A percentile compares a stretch with the other conserved stretches of the same genome.
Conservation (phyloP, 2,113 vertebrate genomes). For the Seriola aureovittata region DNA sequence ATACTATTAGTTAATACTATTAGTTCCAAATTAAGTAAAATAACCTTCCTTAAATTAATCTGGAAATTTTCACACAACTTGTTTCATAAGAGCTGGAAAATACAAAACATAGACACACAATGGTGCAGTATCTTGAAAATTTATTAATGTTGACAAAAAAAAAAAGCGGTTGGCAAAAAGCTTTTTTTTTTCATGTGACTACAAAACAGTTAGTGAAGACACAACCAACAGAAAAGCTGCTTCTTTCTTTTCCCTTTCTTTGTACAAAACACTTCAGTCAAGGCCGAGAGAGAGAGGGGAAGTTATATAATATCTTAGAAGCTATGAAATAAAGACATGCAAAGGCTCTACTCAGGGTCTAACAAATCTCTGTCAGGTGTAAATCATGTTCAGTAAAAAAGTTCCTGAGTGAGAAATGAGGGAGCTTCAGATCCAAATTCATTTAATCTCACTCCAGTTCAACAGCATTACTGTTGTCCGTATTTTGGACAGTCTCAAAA, state of each 20-base stretch:
- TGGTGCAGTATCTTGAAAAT: conserved; percentile 48
- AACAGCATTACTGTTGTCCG: conserved; percentile 1
- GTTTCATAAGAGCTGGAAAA: background rate
- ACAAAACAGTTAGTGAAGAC: conserved; percentile 56
- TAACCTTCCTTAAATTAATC: background rate
- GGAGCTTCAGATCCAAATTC: background rate
- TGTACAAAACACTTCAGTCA: conserved; percentile 59
- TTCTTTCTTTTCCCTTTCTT: conserved; percentile 64
- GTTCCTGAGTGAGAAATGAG: conserved; percentile 37
- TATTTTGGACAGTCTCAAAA: background rate
- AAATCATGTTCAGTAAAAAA: conserved; percentile 12
- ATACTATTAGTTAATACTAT: background rate
- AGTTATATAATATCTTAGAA: background rate
- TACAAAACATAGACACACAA: background rate
- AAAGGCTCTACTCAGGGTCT: conserved; percentile 13
- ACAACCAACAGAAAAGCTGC: conserved; percentile 39
- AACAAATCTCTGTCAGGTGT: conserved; percentile 30
- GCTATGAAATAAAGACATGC: conserved; percentile 23
- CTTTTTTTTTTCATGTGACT: conserved; percentile 39
- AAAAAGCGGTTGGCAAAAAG: conserved; percentile 60
- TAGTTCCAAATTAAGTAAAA: background rate
- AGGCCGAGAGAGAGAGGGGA: conserved; percentile 29
- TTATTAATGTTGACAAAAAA: conserved; percentile 58
- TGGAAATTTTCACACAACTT: background rate
- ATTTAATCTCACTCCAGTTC: conserved; percentile 4